A percentile compares a stretch with the other conserved stretches of the same genome.
Evolutionary conservation across 2,797 vertebrate species (phyloP).

Genomic region (Streptopelia turtur): DNA sequence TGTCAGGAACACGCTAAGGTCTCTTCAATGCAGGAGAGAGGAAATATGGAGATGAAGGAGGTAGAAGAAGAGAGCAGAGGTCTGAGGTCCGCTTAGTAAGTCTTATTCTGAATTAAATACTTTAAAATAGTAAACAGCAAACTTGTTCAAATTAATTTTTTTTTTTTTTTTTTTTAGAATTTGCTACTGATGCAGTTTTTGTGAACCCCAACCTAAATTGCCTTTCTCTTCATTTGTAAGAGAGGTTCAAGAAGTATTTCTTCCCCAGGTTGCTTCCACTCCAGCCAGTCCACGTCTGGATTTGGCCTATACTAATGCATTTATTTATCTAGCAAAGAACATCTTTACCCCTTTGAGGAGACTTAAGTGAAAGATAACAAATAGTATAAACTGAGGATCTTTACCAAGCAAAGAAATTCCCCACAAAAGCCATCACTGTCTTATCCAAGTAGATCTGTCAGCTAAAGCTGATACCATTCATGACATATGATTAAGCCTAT

Average conservation of each 20-base stretch:
- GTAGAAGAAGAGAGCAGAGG: not conserved
- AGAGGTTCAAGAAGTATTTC: not conserved
- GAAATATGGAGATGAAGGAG: not conserved
- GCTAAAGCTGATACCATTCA: not conserved
- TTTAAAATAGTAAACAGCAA: not conserved
- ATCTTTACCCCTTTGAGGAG: not conserved
- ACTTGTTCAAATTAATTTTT: not conserved
- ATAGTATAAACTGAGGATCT: not conserved
- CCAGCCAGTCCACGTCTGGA: not conserved
- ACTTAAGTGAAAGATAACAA: not conserved
- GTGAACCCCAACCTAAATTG: not conserved
- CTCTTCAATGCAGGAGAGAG: fast-evolving
- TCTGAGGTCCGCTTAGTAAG: not conserved
- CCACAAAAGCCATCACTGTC: not conserved
- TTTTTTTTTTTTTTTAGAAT: not conserved
- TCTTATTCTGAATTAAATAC: not conserved
- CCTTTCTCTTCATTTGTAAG: not conserved
- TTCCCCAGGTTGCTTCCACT: not conserved
- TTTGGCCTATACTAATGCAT: not conserved
- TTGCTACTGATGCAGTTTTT: not conserved
- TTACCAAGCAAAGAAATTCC: not conserved
- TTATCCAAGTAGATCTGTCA: not conserved
- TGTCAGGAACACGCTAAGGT: not conserved
- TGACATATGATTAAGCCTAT: not conserved
- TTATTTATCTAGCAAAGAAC: not conserved